Evolutionary conservation across 2,797 vertebrate species (phyloP).

Genomic region (Podarcis siculus): DNA sequence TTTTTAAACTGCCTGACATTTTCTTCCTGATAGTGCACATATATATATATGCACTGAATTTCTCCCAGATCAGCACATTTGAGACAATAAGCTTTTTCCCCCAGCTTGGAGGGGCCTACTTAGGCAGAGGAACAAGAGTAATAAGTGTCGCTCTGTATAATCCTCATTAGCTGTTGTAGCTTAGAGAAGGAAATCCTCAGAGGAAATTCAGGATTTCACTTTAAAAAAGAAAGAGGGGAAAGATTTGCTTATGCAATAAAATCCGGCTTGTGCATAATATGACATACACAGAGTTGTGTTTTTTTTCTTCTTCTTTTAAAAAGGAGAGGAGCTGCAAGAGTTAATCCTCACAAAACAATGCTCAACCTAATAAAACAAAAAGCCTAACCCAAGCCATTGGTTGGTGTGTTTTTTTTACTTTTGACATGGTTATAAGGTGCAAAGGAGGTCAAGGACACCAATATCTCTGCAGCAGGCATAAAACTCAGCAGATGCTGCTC

Average conservation of each 20-base stretch:
- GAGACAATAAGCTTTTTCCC: conserved; percentile 16
- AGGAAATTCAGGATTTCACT: conserved; percentile 1
- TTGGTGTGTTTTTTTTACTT: neutral
- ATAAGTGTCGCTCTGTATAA: conserved; percentile 32
- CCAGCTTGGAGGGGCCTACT: neutral
- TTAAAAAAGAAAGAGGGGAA: neutral
- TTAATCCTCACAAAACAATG: neutral
- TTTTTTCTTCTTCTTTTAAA: neutral
- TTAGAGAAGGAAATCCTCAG: conserved; percentile 17
- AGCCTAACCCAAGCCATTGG: neutral
- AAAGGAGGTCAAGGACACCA: neutral
- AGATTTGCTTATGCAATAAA: conserved; percentile 25
- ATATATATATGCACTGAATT: conserved; percentile 3
- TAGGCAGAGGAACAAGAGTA: conserved; percentile 32
- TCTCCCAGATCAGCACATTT: conserved; percentile 24
- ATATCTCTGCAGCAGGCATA: neutral
- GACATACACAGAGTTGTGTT: too few relatives aligned
- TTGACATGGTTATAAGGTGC: neutral
- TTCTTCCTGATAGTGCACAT: neutral
- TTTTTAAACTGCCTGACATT: neutral
- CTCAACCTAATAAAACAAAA: neutral
- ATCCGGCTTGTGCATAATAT: neutral
- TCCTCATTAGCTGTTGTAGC: conserved; percentile 29
- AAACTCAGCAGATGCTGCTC: too few relatives aligned
- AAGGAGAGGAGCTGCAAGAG: neutral